Conservation (phyloP, 2,888 invertebrate genomes). For the Ornithoptera alexandrae region DNA sequence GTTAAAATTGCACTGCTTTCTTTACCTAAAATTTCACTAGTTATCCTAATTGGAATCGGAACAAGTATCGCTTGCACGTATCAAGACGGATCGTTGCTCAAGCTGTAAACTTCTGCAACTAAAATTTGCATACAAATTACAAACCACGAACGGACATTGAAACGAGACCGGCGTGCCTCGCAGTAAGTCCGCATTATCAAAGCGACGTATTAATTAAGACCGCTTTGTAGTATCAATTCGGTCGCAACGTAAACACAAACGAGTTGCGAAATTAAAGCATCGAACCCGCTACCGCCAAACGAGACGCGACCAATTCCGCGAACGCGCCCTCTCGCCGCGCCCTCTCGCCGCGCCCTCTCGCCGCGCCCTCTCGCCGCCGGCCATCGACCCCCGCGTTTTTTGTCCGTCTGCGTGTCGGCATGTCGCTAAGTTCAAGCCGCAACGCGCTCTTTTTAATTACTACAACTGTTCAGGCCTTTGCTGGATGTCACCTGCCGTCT, state of each 20-base stretch:
- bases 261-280: constrained; percentile 1
- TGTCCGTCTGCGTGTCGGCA: constrained; percentile 35
- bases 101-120: too few relatives aligned
- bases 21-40: too few relatives aligned
- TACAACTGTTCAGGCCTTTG: neutral
- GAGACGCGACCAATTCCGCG: constrained; percentile 18
- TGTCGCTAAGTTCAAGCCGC: constrained; percentile 26
- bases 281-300: constrained; percentile 19
- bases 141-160: too few relatives aligned
- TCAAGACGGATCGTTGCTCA: too few relatives aligned
- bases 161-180: neutral
- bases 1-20: too few relatives aligned
- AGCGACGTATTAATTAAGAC: constrained; percentile 12
- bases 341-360: neutral
- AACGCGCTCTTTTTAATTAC: constrained; percentile 11
- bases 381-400: constrained; percentile 36
- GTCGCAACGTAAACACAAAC: constrained; percentile 18
- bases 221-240: constrained; percentile 4
- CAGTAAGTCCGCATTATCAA: neutral
- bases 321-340: constrained; percentile 13
- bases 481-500: too few relatives aligned
- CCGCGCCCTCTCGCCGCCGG: constrained; percentile 26
- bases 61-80: too few relatives aligned
- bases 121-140: too few relatives aligned
- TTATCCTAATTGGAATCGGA: too few relatives aligned